These are phyloP conservation scores for Agrypnia vestita DNA, from an alignment of 1,140 invertebrate species.

Conservation along the genomic window DNA sequence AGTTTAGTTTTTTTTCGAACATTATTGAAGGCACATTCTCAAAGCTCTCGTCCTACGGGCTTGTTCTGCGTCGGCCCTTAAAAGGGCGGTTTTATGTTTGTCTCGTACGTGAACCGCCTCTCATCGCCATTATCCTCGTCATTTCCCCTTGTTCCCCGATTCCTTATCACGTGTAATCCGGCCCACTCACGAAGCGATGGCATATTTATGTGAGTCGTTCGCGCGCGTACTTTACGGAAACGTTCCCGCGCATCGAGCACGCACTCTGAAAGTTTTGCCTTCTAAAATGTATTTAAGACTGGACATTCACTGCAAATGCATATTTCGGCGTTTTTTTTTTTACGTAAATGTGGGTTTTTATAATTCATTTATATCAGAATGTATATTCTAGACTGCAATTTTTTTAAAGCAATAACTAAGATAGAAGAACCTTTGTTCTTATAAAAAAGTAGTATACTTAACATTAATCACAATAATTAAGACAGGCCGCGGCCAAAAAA, in stretches of 20 bases:
- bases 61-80: conserved; percentile 19
- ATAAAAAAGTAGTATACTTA: no score
- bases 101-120: conserved; percentile 12
- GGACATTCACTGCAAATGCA: no score
- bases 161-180: background rate
- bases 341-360: no score
- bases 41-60: background rate
- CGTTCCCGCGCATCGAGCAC: background rate
- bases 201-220: conserved; percentile 29
- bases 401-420: no score
- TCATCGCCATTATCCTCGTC: conserved; percentile 7
- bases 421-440: no score
- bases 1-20: background rate
- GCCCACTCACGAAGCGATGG: conserved; percentile 12
- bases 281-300: no score
- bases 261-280: no score
- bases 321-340: no score
- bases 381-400: no score
- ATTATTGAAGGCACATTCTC: background rate
- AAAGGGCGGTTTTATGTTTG: conserved; percentile 31
- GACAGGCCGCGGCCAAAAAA: no score
- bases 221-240: conserved; percentile 1
- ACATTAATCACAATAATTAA: no score
- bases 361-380: no score
- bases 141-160: background rate